Conservation (phyloP, 2,113 vertebrate species). For the Mastomys coucha region DNA sequence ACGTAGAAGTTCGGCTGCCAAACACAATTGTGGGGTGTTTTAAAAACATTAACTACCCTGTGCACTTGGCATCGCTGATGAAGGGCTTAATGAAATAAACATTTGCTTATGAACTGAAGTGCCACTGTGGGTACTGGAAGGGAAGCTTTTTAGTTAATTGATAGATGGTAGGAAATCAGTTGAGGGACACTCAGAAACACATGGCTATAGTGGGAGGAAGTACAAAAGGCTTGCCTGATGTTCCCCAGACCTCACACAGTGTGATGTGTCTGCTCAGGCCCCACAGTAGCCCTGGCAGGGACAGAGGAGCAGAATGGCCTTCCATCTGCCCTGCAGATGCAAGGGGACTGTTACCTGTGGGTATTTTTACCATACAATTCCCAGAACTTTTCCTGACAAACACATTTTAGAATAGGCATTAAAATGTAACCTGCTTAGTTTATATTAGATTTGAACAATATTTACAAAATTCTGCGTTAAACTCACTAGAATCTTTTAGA, state of each 20-base stretch:
- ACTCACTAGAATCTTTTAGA: background rate
- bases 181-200: background rate
- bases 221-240: background rate
- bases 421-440: background rate
- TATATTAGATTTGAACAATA: background rate
- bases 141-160: slow-evolving; percentile 2
- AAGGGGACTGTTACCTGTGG: background rate
- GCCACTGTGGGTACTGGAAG: background rate
- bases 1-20: slow-evolving; percentile 63
- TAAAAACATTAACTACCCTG: slow-evolving; percentile 56
- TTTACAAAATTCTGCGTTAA: background rate
- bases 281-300: fast-evolving
- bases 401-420: background rate
- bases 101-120: slow-evolving; percentile 43
- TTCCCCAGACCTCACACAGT: background rate
- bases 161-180: background rate
- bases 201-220: background rate
- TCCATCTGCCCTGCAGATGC: background rate
- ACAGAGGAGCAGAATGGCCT: background rate
- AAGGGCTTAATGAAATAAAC: slow-evolving; percentile 72
- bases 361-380: background rate
- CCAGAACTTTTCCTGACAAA: background rate
- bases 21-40: slow-evolving; percentile 55
- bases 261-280: background rate
- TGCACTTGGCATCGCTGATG: slow-evolving; percentile 53